Base-by-base conservation (phyloP, 2,888 invertebrate species). In the Xestia c-nigrum region DNA sequence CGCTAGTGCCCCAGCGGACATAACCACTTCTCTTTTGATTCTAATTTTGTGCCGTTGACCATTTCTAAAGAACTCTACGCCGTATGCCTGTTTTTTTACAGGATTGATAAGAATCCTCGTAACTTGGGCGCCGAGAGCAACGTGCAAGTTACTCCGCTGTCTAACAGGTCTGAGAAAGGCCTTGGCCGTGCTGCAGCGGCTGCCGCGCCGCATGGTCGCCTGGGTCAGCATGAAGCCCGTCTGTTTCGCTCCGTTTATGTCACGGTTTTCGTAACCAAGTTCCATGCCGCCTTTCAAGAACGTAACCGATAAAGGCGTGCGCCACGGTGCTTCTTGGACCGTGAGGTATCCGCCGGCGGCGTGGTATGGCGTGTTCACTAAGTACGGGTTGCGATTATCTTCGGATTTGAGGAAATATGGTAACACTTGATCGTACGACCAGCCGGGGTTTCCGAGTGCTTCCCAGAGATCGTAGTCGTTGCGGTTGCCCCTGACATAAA, bases 401-500 rank as follows among this genome's bases (percentile, higher is more conserved):
- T 99, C 99, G 0, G 98, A 98, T 94, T 99, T 99, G 46, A 98
- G 95, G 92, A 99, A 99, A 91, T 99, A 99, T 5, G 98, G 98
- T 69, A 99, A 94, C 4, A 99, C 98, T 84, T 98, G 97, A 59
- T 98, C 97, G 94, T 98, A 99, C 12, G 98, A 97, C 99, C 99
- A 99, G 16, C 99, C 99, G 0, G 97, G 96, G 92, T 99, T 99
- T 0, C 99, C 99, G 55, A 98, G 95, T 0, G 97, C 97, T 55
- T 98, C 98, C 99, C 99, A 99, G 43, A 97, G 97, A 92, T 99
- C 98, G 95, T 98, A 99, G 91, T 99, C 99, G 79, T 97, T 97
- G 86, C 97, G 97, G 90, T 99, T 99, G 72, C 99, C 99, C 72
- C 99, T 97, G 19, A 99, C 98, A 95, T 99, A 99, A 55, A 99